Evolutionary conservation across 2,113 vertebrate genomes (phyloP), one percentile per base, ranked within the genome.

Genomic region (Limanda limanda): DNA sequence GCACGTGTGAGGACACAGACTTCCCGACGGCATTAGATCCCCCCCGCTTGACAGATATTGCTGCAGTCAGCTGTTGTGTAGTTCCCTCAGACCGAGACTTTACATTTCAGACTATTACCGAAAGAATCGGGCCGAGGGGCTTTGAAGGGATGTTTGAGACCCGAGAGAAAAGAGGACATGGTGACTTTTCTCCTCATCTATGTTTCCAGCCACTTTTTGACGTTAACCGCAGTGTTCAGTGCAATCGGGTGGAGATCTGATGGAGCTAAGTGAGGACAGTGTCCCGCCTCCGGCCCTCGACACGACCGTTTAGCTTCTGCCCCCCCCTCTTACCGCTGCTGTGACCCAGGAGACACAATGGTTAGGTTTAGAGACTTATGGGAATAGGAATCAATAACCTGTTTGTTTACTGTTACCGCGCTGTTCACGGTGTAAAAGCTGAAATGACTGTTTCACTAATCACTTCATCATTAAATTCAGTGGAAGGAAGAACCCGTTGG

Each of bases 31-130:
- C 37, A 17, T 45, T 82, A 66, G 51, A 48, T 79, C 55, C 76
- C 57, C 37, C 27, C 6, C 9, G 45, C 51, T 77, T 84, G 70
- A 86, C 67, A 78, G 76, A 60, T 79, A 72, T 74, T 63, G 48
- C 74, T 76, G 11, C 59, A 78, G 75, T 83, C 88, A 76, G 66
- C 88, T 59, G 68, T 61, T 45, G 42, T 78, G 75, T 66, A 72
- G 42, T 15, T 64, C n/a, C 52, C 55, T 31, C 37, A 54, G n/a
- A 69, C 68, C 0, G 45, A 72, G 56, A 52, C 60, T 23, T 24
- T 78, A 1, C 18, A 82, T 80, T 71, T 60, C 5, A 78, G 54
- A 48, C 54, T 24, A 61, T 68, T 58, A 71, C 60, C 48, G 60
- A 17, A 21, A 4, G 11, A 60, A 59, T 71, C 35, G 35, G 4